These are phyloP conservation scores for Clarias platycephalus DNA, from an alignment of 2,797 vertebrate genomes.

Conservation along the genomic window DNA sequence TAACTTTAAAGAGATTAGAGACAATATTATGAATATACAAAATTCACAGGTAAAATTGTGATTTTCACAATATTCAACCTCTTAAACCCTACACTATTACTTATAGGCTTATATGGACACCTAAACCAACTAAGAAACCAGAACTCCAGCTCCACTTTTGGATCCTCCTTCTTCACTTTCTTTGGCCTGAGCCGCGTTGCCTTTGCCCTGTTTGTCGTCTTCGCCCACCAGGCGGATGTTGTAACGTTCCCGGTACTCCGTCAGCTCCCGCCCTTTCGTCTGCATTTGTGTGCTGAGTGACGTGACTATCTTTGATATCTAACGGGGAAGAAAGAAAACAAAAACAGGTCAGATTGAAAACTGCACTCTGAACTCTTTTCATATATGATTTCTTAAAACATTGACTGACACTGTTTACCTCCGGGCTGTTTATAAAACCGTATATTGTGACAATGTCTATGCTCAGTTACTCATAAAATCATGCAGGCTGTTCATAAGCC, in stretches of 20 bases:
- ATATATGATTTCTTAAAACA: too few species aligned
- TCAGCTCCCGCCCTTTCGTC: slow-evolving; percentile 88
- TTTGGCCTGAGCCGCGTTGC: slow-evolving; percentile 65
- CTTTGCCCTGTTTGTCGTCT: slow-evolving; percentile 74
- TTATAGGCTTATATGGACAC: slow-evolving; percentile 15
- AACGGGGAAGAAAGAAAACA: neutral
- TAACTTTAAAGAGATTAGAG: neutral
- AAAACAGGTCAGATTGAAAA: neutral
- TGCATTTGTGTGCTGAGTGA: slow-evolving; percentile 85
- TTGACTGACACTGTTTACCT: neutral
- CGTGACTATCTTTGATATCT: slow-evolving; percentile 87
- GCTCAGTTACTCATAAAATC: neutral
- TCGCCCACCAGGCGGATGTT: slow-evolving; percentile 91
- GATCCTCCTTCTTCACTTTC: slow-evolving; percentile 74
- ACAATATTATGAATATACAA: slow-evolving; percentile 37
- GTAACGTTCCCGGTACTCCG: slow-evolving; percentile 91
- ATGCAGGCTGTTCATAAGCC: too few species aligned
- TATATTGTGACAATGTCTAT: neutral
- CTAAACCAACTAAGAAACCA: slow-evolving; percentile 79
- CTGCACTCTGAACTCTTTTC: neutral
- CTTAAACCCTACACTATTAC: neutral
- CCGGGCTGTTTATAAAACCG: neutral
- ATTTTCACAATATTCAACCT: slow-evolving; percentile 39
- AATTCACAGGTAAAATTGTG: slow-evolving; percentile 43
- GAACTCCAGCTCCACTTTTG: slow-evolving; percentile 83